Evolutionary conservation across 2,888 invertebrate species (phyloP).

Genomic region (Troglohyphantes excavatus): DNA sequence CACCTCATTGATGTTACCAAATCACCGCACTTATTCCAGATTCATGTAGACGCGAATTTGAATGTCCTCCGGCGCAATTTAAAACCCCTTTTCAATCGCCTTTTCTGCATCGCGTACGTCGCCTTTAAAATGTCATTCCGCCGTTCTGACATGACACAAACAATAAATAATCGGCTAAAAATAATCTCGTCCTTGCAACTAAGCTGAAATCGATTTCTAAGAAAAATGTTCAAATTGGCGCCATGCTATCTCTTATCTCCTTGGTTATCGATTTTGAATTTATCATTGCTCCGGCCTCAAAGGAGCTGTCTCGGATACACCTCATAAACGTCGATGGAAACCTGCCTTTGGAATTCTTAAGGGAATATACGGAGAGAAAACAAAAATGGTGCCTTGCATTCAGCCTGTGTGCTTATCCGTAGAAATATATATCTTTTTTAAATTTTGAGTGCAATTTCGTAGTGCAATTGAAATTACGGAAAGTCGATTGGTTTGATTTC

Average conservation of each 20-base stretch:
- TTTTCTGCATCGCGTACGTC: not conserved
- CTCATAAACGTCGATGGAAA: slow-evolving; percentile 36
- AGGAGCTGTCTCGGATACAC: slow-evolving; percentile 43
- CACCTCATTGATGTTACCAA: too few species aligned
- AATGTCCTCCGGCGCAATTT: not conserved
- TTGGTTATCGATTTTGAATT: slow-evolving; percentile 73
- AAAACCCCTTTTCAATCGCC: not conserved
- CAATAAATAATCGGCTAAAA: slow-evolving; percentile 71
- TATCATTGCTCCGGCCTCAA: slow-evolving; percentile 52
- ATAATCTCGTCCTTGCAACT: slow-evolving; percentile 53
- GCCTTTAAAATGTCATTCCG: slow-evolving; percentile 50
- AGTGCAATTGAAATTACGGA: too few species aligned
- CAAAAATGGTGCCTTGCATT: too few species aligned
- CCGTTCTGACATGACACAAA: slow-evolving; percentile 47
- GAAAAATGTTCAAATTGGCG: slow-evolving; percentile 69
- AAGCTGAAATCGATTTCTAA: slow-evolving; percentile 64
- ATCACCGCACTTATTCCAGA: not conserved
- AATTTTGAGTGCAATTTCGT: too few species aligned
- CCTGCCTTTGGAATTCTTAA: slow-evolving; percentile 3
- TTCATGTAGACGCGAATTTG: not conserved
- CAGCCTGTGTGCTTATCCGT: too few species aligned
- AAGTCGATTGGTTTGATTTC: too few species aligned
- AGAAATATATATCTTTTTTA: too few species aligned
- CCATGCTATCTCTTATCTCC: slow-evolving; percentile 62
- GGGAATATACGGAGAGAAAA: too few species aligned